Evolutionary conservation across 2,113 vertebrate species (phyloP).

Genomic region (Loxodonta africana): DNA sequence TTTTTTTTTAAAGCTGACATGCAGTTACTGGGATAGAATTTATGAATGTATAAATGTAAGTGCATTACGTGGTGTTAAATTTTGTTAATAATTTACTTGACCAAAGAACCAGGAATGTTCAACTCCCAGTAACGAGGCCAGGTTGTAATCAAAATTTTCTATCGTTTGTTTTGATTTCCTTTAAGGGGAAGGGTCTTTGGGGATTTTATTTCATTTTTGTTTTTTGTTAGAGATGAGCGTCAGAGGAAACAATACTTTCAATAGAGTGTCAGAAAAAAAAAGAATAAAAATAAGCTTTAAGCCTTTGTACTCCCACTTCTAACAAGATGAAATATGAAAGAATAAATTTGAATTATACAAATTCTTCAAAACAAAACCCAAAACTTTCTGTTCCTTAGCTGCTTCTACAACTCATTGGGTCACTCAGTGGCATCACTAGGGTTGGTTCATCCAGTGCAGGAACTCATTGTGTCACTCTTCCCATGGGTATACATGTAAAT

Average conservation of each 20-base stretch:
- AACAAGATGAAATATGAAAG: not conserved
- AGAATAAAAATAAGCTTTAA: not conserved
- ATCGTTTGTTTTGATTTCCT: conserved; percentile 31
- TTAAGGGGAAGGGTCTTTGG: not conserved
- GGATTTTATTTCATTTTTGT: not conserved
- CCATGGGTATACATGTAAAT: too few species aligned
- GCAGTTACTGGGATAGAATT: conserved; percentile 51
- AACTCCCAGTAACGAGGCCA: not conserved
- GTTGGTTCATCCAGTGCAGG: too few species aligned
- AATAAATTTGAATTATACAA: conserved; percentile 8
- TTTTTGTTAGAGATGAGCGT: not conserved
- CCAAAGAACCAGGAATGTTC: not conserved
- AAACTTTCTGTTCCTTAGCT: not conserved
- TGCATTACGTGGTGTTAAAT: conserved; percentile 17
- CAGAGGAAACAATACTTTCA: conserved; percentile 2
- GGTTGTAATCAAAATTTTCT: not conserved
- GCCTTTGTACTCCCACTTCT: not conserved
- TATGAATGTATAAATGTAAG: conserved; percentile 41
- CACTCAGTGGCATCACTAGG: too few species aligned
- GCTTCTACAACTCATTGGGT: not conserved
- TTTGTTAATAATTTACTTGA: not conserved
- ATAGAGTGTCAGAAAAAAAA: not conserved
- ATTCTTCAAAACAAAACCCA: not conserved
- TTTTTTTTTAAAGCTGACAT: not conserved
- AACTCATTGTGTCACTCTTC: too few species aligned